Conservation (phyloP, 1,140 invertebrate genomes). For the Callitettix versicolor region DNA sequence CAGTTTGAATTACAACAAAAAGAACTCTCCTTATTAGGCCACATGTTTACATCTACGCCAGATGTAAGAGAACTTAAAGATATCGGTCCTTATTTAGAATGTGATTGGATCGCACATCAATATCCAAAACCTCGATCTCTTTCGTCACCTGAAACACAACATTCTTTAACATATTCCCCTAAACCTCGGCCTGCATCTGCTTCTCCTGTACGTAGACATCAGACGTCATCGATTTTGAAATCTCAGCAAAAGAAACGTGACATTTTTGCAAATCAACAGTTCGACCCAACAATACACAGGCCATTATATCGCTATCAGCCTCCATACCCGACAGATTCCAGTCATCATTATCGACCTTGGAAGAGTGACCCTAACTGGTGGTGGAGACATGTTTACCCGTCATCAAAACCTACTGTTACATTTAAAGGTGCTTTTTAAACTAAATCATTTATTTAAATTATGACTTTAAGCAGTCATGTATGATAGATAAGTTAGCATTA, state of each 20-base stretch:
- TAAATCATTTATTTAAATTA: too few relatives aligned
- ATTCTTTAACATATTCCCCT: slow-evolving; percentile 25
- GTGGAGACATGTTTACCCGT: slow-evolving; percentile 17
- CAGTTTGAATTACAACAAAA: slow-evolving; percentile 46
- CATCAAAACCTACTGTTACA: slow-evolving; percentile 47
- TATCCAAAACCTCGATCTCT: slow-evolving; percentile 57
- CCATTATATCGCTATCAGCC: slow-evolving; percentile 69
- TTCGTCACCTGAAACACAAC: slow-evolving; percentile 38
- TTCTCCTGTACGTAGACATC: slow-evolving; percentile 33
- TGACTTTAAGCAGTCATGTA: too few relatives aligned
- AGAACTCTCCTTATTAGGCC: slow-evolving; percentile 53
- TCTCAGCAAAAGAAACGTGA: slow-evolving; percentile 39
- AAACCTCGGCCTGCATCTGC: slow-evolving; percentile 33
- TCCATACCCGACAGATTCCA: slow-evolving; percentile 10
- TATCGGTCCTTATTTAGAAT: slow-evolving; percentile 62
- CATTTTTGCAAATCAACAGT: slow-evolving; percentile 53
- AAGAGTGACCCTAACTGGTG: slow-evolving; percentile 19
- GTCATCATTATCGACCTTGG: slow-evolving; percentile 26
- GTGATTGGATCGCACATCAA: slow-evolving; percentile 63
- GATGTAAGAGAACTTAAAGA: slow-evolving; percentile 64
- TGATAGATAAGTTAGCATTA: too few relatives aligned
- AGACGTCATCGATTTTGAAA: slow-evolving; percentile 49
- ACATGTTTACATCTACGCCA: slow-evolving; percentile 71
- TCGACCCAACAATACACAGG: slow-evolving; percentile 60
- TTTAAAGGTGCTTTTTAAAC: slow-evolving; percentile 59